Conservation (phyloP, 2,888 invertebrate species). For the Suillia variegata region DNA sequence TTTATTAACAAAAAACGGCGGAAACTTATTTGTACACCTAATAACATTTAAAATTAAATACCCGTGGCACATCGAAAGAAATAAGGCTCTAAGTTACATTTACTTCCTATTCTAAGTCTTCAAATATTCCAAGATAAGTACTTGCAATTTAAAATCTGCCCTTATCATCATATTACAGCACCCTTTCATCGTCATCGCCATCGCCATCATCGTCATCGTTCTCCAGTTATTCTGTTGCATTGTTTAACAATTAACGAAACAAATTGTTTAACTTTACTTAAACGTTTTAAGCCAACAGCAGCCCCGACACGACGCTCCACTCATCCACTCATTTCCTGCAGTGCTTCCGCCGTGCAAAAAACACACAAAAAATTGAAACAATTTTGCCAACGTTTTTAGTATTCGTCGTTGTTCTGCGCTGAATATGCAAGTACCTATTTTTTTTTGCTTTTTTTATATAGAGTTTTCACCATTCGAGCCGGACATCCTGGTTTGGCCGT, state of each 20-base stretch:
- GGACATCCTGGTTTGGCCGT: not conserved
- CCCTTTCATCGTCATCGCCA: too few relatives aligned
- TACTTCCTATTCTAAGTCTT: too few relatives aligned
- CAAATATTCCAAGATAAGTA: too few relatives aligned
- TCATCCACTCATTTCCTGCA: not conserved
- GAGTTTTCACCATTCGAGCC: not conserved
- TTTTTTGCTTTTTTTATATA: too few relatives aligned
- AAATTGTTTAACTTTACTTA: constrained; percentile 53
- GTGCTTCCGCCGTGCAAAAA: constrained; percentile 4
- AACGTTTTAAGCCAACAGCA: constrained; percentile 51
- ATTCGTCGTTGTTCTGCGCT: not conserved
- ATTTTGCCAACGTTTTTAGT: constrained; percentile 7
- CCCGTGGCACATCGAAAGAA: too few relatives aligned
- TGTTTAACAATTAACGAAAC: constrained; percentile 51
- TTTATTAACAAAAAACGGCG: too few relatives aligned
- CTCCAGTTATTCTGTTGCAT: constrained; percentile 33
- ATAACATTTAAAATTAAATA: too few relatives aligned
- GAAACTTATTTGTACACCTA: too few relatives aligned
- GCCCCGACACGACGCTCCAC: not conserved
- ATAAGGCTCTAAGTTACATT: too few relatives aligned
- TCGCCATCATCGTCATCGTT: constrained; percentile 15
- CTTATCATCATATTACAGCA: too few relatives aligned
- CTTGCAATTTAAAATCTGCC: too few relatives aligned
- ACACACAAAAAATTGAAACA: not conserved
- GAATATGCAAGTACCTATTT: not conserved